These are phyloP conservation scores for Drosophila tanythrix DNA, from an alignment of 2,888 invertebrate species.

Conservation along the genomic window DNA sequence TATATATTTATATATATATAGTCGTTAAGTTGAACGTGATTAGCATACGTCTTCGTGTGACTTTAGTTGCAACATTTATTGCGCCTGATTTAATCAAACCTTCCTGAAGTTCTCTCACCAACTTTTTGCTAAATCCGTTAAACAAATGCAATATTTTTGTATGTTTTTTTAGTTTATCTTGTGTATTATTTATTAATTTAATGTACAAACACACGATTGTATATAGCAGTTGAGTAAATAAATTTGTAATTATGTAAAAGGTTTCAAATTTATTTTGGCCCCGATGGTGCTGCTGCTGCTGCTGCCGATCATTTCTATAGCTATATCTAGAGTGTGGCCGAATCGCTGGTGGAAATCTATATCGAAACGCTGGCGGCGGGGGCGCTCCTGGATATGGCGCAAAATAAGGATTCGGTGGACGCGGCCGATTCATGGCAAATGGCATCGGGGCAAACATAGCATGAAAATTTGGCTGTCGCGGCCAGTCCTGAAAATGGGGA, in stretches of 20 bases:
- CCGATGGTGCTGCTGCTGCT: neutral
- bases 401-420: conserved; percentile 29
- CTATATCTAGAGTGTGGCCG: conserved; percentile 36
- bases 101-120: neutral
- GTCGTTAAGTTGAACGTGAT: conserved; percentile 60
- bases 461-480: conserved; percentile 40
- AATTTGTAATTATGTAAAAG: conserved; percentile 74
- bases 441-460: conserved; percentile 38
- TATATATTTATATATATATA: conserved; percentile 53
- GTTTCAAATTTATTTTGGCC: conserved; percentile 40
- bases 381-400: conserved; percentile 15
- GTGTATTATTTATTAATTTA: conserved; percentile 65
- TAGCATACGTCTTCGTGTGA: conserved; percentile 64
- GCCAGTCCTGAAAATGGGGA: conserved; percentile 43
- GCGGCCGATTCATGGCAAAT: conserved; percentile 31
- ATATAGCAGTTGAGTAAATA: conserved; percentile 74
- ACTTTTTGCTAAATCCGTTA: conserved; percentile 35
- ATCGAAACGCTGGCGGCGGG: conserved; percentile 16
- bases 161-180: conserved; percentile 40
- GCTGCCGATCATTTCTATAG: conserved; percentile 37
- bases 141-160: conserved; percentile 55
- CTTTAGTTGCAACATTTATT: conserved; percentile 47
- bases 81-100: conserved; percentile 69
- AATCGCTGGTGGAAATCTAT: conserved; percentile 15
- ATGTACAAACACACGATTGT: conserved; percentile 76